Conservation (phyloP, 2,113 vertebrate species). For the Cinclus cinclus region DNA sequence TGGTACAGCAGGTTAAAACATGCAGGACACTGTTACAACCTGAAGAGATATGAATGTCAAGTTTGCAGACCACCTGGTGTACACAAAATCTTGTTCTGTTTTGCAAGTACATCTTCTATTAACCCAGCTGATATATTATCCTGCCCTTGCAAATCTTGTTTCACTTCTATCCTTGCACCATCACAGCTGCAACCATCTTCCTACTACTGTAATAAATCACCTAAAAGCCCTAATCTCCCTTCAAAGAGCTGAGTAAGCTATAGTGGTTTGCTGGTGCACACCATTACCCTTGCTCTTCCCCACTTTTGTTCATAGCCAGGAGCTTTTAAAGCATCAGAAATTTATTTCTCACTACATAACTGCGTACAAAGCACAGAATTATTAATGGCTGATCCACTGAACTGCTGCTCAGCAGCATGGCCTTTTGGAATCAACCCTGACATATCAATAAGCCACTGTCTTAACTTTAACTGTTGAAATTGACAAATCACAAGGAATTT, state of each 20-base stretch:
- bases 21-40: not conserved
- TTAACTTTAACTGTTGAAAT: not conserved
- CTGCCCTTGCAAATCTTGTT: not conserved
- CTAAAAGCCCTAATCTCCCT: not conserved
- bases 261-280: not conserved
- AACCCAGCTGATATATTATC: not conserved
- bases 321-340: not conserved
- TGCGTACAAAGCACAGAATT: not conserved
- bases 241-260: not conserved
- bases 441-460: not conserved
- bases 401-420: not conserved
- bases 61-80: not conserved
- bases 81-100: not conserved
- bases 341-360: not conserved
- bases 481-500: not conserved
- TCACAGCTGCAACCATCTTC: not conserved
- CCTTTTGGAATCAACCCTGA: not conserved
- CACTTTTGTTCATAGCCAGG: not conserved
- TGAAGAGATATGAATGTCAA: not conserved
- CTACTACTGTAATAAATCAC: not conserved
- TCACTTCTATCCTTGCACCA: not conserved
- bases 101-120: not conserved
- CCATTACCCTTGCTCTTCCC: not conserved
- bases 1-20: not conserved
- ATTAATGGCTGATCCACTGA: not conserved